These are phyloP conservation scores for Podarcis raffonei DNA, from an alignment of 2,113 vertebrate genomes.

Conservation along the genomic window DNA sequence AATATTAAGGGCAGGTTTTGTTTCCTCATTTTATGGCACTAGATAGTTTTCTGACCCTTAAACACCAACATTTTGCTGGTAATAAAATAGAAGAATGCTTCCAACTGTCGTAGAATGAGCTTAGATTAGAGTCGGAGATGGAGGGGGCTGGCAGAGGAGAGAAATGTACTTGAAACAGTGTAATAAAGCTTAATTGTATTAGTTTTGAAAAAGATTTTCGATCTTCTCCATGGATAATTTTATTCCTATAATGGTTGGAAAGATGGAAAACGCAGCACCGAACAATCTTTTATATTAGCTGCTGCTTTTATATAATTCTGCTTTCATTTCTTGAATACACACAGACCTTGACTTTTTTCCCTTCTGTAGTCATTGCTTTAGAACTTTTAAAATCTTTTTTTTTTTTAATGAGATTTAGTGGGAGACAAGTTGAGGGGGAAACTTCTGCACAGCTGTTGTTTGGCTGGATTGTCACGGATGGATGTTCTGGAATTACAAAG, in stretches of 20 bases:
- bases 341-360: slow-evolving; percentile 68
- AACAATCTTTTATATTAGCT: slow-evolving; percentile 76
- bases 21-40: slow-evolving; percentile 49
- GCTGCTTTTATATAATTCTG: slow-evolving; percentile 74
- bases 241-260: slow-evolving; percentile 72
- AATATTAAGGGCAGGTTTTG: slow-evolving; percentile 50
- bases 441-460: not conserved
- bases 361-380: slow-evolving; percentile 58
- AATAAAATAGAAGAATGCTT: slow-evolving; percentile 61
- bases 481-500: not conserved
- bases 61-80: slow-evolving; percentile 60
- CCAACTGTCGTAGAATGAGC: slow-evolving; percentile 30
- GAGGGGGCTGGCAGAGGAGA: slow-evolving; percentile 51
- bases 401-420: slow-evolving; percentile 22
- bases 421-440: not conserved
- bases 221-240: slow-evolving; percentile 75
- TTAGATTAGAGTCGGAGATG: slow-evolving; percentile 49
- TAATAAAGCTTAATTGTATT: slow-evolving; percentile 78
- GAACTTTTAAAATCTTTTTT: slow-evolving; percentile 21
- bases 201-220: slow-evolving; percentile 73
- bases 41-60: slow-evolving; percentile 65
- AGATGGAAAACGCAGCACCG: slow-evolving; percentile 64
- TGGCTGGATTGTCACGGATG: not conserved
- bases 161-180: slow-evolving; percentile 66
- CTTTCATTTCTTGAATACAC: slow-evolving; percentile 71